Percentiles rank a stretch among this genome's conserved stretches.
phyloP scores from a whole-genome alignment of 2,888 invertebrate species.

The Metallyticus violacea region DNA sequence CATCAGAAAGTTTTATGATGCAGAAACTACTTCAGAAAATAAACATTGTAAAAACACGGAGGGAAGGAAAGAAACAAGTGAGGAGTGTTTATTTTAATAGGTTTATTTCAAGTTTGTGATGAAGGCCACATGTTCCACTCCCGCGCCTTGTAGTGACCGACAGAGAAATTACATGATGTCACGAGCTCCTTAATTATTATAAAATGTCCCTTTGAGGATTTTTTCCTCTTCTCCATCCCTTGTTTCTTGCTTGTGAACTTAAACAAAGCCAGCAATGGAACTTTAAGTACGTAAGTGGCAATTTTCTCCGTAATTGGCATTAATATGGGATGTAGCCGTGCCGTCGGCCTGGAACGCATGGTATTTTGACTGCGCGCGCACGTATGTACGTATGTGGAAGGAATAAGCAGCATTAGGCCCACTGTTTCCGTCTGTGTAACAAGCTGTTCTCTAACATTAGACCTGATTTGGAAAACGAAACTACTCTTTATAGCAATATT shows the following conservation, averaged over 20 bases:
- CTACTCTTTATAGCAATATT: too few relatives aligned
- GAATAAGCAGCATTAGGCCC: too few relatives aligned
- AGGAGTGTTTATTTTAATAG: too few relatives aligned
- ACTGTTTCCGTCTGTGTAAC: too few relatives aligned
- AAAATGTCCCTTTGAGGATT: neutral
- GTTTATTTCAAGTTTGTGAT: neutral
- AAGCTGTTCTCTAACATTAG: too few relatives aligned
- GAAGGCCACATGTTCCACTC: too few relatives aligned
- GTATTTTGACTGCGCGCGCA: slow-evolving; percentile 19
- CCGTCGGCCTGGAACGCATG: neutral
- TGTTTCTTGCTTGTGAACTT: neutral
- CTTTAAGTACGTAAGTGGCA: slow-evolving; percentile 17
- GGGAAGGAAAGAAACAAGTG: neutral
- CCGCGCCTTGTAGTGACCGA: neutral
- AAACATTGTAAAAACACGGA: neutral
- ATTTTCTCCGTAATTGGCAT: slow-evolving; percentile 14
- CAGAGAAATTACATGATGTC: neutral
- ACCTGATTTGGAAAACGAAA: too few relatives aligned
- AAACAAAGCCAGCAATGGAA: neutral
- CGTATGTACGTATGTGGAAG: neutral
- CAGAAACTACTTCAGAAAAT: neutral
- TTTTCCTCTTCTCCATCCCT: neutral
- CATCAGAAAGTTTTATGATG: neutral
- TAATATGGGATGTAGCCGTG: slow-evolving; percentile 10
- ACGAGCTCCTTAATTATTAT: neutral